These are phyloP conservation scores for Limenitis camilla DNA, from an alignment of 2,888 invertebrate species.

Conservation along the genomic window DNA sequence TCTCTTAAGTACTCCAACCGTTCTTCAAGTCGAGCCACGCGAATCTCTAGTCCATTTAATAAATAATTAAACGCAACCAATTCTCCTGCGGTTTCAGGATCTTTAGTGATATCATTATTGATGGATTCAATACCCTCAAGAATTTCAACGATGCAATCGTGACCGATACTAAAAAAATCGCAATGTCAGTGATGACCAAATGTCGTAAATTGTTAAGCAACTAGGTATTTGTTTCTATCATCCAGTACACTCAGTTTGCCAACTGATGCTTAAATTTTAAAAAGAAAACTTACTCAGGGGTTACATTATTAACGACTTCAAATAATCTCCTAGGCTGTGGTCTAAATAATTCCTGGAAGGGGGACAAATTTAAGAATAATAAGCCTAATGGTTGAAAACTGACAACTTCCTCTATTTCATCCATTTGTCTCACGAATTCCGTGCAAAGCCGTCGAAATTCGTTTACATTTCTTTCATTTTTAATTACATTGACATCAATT, in stretches of 20 bases:
- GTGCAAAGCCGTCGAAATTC: conserved; percentile 79
- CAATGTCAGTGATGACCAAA: neutral
- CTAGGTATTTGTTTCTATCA: neutral
- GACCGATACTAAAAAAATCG: conserved; percentile 75
- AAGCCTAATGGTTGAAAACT: conserved; percentile 82
- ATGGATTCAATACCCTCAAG: conserved; percentile 78
- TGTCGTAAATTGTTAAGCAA: too few relatives aligned
- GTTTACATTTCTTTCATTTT: conserved; percentile 77
- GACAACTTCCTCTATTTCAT: conserved; percentile 78
- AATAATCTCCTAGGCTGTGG: conserved; percentile 83
- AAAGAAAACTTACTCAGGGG: conserved; percentile 76
- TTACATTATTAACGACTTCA: conserved; percentile 75
- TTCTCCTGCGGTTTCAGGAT: conserved; percentile 82
- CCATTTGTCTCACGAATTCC: conserved; percentile 80
- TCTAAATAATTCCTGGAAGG: conserved; percentile 81
- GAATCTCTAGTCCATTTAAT: conserved; percentile 78
- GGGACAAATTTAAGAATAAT: conserved; percentile 78
- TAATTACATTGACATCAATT: conserved; percentile 77
- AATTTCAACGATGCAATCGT: conserved; percentile 73
- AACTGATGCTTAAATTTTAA: conserved; percentile 5
- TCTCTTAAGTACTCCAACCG: conserved; percentile 87
- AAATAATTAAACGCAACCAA: conserved; percentile 82
- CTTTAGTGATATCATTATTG: conserved; percentile 75
- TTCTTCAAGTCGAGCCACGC: conserved; percentile 81
- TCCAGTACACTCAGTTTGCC: neutral